Evolutionary conservation across 2,888 invertebrate species (phyloP).

Genomic region (Leptinotarsa rubiginosa): DNA sequence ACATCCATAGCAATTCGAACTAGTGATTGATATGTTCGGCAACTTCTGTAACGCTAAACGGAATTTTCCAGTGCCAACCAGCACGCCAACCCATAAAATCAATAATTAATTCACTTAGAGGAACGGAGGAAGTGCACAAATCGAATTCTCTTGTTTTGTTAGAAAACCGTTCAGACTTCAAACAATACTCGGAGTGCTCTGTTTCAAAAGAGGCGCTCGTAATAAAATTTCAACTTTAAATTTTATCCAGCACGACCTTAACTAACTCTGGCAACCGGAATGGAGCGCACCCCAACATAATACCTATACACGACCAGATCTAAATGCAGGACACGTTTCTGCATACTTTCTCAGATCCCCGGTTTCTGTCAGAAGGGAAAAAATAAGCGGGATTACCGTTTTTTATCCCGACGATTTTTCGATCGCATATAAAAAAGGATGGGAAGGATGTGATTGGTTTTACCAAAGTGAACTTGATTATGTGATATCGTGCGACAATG

Average conservation of each 20-base stretch:
- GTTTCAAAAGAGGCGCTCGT: slow-evolving; percentile 20
- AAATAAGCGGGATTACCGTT: slow-evolving; percentile 12
- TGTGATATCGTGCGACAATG: too few species aligned
- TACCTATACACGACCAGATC: slow-evolving; percentile 9
- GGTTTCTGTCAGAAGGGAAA: slow-evolving; percentile 3
- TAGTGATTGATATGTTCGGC: not conserved
- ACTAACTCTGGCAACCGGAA: slow-evolving; percentile 11
- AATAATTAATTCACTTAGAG: slow-evolving; percentile 37
- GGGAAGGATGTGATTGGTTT: not conserved
- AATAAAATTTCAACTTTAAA: slow-evolving; percentile 21
- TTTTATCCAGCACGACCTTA: slow-evolving; percentile 18
- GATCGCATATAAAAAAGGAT: not conserved
- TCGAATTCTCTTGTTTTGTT: slow-evolving; percentile 37
- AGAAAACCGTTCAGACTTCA: slow-evolving; percentile 27
- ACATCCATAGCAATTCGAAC: slow-evolving; percentile 31
- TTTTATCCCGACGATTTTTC: not conserved
- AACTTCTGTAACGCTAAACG: slow-evolving; percentile 6
- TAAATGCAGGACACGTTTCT: slow-evolving; percentile 23
- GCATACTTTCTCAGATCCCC: slow-evolving; percentile 17
- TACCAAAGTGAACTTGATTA: not conserved
- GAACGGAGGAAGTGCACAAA: slow-evolving; percentile 30
- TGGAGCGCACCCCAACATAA: slow-evolving; percentile 17
- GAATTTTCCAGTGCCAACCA: slow-evolving; percentile 13
- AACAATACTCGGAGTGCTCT: slow-evolving; percentile 19
- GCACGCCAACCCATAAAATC: slow-evolving; percentile 27